phyloP scores from a whole-genome alignment of 2,113 vertebrate genomes.

The Oxyura jamaicensis region DNA sequence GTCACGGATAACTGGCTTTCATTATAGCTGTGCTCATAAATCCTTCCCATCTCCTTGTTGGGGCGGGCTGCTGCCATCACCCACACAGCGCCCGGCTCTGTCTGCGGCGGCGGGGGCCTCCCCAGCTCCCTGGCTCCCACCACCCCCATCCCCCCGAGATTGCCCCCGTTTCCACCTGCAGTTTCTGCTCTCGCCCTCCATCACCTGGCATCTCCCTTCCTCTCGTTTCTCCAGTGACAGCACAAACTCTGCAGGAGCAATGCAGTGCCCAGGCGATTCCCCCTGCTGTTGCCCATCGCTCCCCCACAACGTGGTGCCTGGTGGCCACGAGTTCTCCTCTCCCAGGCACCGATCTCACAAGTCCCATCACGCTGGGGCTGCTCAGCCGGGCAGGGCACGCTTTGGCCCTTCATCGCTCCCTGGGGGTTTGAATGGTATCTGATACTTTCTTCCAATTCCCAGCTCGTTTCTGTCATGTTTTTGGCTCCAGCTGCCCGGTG shows the following conservation, averaged over 20 bases:
- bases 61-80: neutral
- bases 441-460: neutral
- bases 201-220: neutral
- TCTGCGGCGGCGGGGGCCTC: neutral
- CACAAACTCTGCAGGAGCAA: neutral
- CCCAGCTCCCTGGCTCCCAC: fast-evolving
- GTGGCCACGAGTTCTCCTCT: neutral
- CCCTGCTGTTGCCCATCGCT: neutral
- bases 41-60: neutral
- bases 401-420: neutral
- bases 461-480: neutral
- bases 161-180: neutral
- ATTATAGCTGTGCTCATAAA: neutral
- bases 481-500: neutral
- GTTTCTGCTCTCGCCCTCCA: neutral
- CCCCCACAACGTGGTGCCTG: neutral
- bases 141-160: neutral
- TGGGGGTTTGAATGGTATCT: neutral
- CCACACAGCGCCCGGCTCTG: fast-evolving
- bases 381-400: neutral
- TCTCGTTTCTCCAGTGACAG: neutral
- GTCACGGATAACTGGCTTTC: slow-evolving; percentile 32
- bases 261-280: neutral
- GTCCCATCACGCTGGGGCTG: neutral
- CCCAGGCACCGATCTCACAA: neutral